Evolutionary conservation across 2,888 invertebrate genomes (phyloP).

Genomic region (Drosophila anomalata): DNA sequence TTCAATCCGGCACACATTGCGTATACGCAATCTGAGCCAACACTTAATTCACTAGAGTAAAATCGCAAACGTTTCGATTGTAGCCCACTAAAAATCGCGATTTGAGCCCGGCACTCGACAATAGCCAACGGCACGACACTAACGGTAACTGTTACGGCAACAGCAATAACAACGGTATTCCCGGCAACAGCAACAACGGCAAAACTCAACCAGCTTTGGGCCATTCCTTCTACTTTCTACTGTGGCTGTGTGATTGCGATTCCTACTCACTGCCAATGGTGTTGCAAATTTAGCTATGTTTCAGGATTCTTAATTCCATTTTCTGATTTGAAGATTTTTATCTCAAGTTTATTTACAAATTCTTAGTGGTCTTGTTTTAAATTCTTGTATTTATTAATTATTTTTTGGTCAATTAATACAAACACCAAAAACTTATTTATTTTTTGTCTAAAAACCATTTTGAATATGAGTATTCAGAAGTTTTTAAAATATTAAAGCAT

Average conservation of each 20-base stretch:
- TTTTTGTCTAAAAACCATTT: too few relatives aligned
- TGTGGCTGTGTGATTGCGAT: constrained; percentile 31
- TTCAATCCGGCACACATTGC: constrained; percentile 18
- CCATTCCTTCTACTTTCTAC: constrained; percentile 18
- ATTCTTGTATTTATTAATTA: too few relatives aligned
- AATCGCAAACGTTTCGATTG: constrained; percentile 47
- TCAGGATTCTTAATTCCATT: background rate
- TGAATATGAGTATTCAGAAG: too few relatives aligned
- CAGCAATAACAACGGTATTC: constrained; percentile 14
- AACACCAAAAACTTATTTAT: too few relatives aligned
- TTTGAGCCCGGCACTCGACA: constrained; percentile 43
- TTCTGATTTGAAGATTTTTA: too few relatives aligned
- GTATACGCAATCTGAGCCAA: constrained; percentile 56
- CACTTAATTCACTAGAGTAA: constrained; percentile 60
- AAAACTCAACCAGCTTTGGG: constrained; percentile 58
- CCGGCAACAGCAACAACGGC: constrained; percentile 15
- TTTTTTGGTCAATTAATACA: too few relatives aligned
- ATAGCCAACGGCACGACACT: constrained; percentile 57
- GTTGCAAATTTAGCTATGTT: constrained; percentile 2
- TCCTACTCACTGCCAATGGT: constrained; percentile 12
- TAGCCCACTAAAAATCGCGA: constrained; percentile 53
- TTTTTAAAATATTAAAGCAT: background rate
- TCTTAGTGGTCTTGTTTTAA: too few relatives aligned
- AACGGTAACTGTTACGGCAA: constrained; percentile 31
- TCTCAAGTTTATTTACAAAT: too few relatives aligned